A percentile compares a stretch with the other conserved stretches of the same genome.
These are phyloP conservation scores for Syngnathus floridae DNA, from an alignment of 2,113 vertebrate species.

Conservation along the genomic window DNA sequence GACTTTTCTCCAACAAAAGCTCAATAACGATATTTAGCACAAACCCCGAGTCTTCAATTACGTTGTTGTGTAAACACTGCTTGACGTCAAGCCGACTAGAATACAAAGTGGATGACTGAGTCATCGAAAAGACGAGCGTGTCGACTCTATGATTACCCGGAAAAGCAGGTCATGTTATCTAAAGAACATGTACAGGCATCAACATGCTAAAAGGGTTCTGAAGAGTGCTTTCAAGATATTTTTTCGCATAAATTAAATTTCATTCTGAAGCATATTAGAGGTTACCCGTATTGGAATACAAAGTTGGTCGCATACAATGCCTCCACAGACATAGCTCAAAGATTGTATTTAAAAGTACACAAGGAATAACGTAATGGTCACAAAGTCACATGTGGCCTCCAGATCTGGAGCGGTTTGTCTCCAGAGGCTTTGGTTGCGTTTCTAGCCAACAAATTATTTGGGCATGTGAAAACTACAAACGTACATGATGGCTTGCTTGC, in stretches of 20 bases:
- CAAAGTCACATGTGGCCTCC: background rate
- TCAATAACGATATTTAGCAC: background rate
- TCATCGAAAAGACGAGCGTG: background rate
- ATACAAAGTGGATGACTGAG: background rate
- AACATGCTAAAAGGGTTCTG: background rate
- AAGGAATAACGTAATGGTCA: background rate
- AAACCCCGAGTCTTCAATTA: background rate
- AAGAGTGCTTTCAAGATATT: background rate
- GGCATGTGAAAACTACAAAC: background rate
- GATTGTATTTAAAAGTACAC: background rate
- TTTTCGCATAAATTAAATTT: background rate
- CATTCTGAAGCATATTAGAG: too few relatives aligned
- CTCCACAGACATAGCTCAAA: background rate
- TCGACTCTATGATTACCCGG: background rate
- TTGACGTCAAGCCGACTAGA: background rate
- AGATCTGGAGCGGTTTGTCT: background rate
- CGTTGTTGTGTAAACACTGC: background rate
- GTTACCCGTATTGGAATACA: too few relatives aligned
- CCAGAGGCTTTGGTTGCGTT: background rate
- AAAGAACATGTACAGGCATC: background rate
- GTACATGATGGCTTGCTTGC: background rate
- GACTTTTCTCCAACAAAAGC: background rate
- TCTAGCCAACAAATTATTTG: background rate
- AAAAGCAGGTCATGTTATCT: slow-evolving; percentile 11
- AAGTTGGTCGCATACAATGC: too few relatives aligned